These are phyloP conservation scores for Tribolium madens DNA, from an alignment of 1,140 invertebrate species.

Conservation along the genomic window DNA sequence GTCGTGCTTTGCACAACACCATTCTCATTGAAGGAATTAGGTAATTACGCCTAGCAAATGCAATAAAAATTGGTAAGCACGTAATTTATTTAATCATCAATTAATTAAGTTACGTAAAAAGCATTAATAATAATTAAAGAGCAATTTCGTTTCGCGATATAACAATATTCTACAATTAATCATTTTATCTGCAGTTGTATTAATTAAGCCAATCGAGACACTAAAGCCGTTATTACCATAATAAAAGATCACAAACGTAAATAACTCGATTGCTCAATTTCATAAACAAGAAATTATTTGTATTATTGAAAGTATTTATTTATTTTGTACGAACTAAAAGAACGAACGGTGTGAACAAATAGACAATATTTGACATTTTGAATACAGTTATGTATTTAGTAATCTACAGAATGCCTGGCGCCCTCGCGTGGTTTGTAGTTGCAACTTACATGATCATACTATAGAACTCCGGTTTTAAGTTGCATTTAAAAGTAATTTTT, in stretches of 20 bases:
- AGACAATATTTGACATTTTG: no score
- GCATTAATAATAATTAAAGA: constrained; percentile 61
- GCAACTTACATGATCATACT: not conserved
- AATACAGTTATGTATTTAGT: no score
- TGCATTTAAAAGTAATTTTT: no score
- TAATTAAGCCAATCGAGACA: constrained; percentile 54
- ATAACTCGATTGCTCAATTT: constrained; percentile 48
- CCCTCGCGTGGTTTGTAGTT: not conserved
- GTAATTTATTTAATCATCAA: constrained; percentile 63
- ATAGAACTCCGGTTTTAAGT: no score
- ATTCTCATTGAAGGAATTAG: constrained; percentile 30
- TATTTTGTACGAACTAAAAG: not conserved
- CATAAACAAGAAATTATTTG: constrained; percentile 45
- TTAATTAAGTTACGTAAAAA: constrained; percentile 59
- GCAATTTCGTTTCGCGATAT: constrained; percentile 51
- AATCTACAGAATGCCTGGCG: not conserved
- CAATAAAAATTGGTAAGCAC: constrained; percentile 62
- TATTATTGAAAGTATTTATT: constrained; percentile 39
- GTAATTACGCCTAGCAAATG: constrained; percentile 46
- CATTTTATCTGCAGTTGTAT: constrained; percentile 55
- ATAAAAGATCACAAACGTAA: constrained; percentile 42
- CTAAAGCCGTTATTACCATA: constrained; percentile 49
- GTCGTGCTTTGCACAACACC: not conserved
- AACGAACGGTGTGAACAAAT: not conserved
- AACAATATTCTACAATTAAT: constrained; percentile 54